A percentile compares a stretch with the other conserved stretches of the same genome.
Evolutionary conservation across 2,888 invertebrate species (phyloP).

Genomic region (Rotaria socialis): DNA sequence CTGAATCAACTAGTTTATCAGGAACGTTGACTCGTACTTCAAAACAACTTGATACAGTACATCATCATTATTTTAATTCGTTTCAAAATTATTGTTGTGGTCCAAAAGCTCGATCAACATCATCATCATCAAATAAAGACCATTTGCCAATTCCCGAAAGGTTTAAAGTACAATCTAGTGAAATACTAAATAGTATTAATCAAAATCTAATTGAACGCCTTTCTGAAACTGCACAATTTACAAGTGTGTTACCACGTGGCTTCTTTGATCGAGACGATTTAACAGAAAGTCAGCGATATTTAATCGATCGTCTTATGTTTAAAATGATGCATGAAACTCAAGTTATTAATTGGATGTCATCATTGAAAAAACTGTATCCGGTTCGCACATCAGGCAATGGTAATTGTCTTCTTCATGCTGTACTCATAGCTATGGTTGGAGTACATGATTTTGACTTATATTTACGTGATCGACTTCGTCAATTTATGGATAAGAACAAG

Average conservation of each 20-base stretch:
- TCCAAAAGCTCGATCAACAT: background rate
- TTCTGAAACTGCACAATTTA: background rate
- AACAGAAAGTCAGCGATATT: background rate
- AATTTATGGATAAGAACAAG: conserved; percentile 36
- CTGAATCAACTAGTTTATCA: background rate
- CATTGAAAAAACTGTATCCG: background rate
- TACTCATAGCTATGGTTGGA: conserved; percentile 53
- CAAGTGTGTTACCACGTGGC: background rate
- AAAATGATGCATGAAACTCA: background rate
- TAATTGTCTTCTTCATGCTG: conserved; percentile 55
- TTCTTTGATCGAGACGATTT: background rate
- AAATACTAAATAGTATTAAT: background rate
- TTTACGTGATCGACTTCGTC: conserved; percentile 48
- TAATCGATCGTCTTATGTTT: background rate
- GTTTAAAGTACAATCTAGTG: background rate
- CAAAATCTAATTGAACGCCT: background rate
- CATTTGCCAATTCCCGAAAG: background rate
- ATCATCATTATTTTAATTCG: conserved; percentile 5
- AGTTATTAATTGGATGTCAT: conserved; percentile 11
- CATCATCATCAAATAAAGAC: background rate
- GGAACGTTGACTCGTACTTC: background rate
- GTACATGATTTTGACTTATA: conserved; percentile 51
- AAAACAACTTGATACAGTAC: background rate
- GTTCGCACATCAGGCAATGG: conserved; percentile 51
- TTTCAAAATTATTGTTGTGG: conserved; percentile 31